phyloP scores from a whole-genome alignment of 2,888 invertebrate genomes.

The Eilema depressum region DNA sequence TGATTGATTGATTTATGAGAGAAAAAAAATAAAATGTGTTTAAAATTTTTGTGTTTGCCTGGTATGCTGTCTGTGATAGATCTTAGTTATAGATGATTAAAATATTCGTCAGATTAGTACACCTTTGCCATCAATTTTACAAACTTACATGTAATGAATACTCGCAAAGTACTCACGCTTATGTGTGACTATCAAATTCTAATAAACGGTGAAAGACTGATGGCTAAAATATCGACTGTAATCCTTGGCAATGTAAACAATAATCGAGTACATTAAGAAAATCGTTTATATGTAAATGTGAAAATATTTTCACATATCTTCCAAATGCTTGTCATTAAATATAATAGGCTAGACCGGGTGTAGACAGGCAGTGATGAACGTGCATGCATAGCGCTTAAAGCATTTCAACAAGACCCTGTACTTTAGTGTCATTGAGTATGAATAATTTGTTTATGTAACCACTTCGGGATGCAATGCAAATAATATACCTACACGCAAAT shows the following conservation, averaged over 20 bases:
- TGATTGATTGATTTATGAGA: too few species aligned
- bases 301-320: slow-evolving; percentile 7
- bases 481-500: too few species aligned
- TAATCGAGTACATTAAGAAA: background rate
- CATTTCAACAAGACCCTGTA: slow-evolving; percentile 7
- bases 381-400: slow-evolving; percentile 5
- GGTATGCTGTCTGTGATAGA: too few species aligned
- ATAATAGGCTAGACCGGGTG: slow-evolving; percentile 11
- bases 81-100: background rate
- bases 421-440: slow-evolving; percentile 9
- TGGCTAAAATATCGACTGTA: background rate
- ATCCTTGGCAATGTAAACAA: background rate
- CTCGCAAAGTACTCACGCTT: background rate
- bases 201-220: background rate
- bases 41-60: too few species aligned
- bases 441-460: slow-evolving; percentile 14
- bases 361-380: slow-evolving; percentile 4
- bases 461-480: background rate
- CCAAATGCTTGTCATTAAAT: slow-evolving; percentile 14
- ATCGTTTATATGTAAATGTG: background rate
- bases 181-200: background rate
- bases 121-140: background rate
- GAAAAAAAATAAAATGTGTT: too few species aligned
- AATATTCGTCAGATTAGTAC: background rate
- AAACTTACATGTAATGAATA: too few species aligned